phyloP scores from a whole-genome alignment of 2,113 vertebrate genomes.

The Eira barbara region DNA sequence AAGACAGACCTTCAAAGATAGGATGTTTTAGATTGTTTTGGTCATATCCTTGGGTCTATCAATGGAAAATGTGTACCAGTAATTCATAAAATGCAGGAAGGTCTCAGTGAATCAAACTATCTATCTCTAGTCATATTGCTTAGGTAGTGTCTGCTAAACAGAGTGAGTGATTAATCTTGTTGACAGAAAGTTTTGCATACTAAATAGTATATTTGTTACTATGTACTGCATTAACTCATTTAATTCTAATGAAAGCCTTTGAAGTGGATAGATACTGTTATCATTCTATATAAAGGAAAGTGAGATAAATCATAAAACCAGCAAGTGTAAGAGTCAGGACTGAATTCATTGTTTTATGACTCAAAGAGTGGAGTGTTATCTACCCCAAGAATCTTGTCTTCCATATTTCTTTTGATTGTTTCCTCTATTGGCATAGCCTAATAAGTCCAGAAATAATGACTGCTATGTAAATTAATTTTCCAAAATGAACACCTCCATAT shows the following conservation, averaged over 20 bases:
- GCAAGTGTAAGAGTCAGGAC: neutral
- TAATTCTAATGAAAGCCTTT: neutral
- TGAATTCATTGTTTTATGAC: neutral
- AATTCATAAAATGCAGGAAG: neutral
- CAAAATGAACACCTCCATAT: neutral
- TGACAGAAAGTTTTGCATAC: neutral
- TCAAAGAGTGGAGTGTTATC: neutral
- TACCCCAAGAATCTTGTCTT: neutral
- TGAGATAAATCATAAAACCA: neutral
- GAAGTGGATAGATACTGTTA: neutral
- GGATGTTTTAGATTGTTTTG: neutral
- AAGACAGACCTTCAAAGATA: neutral
- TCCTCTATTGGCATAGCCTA: neutral
- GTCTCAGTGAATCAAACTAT: neutral
- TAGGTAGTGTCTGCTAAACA: neutral
- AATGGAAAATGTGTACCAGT: neutral
- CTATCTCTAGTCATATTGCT: neutral
- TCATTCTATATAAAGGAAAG: neutral
- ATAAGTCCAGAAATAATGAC: neutral
- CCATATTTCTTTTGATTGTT: neutral
- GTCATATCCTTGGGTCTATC: neutral
- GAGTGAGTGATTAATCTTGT: neutral
- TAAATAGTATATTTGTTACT: neutral
- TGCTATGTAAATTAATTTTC: neutral
- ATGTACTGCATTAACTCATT: neutral